Conservation (phyloP, 2,113 vertebrate genomes). For the Myotis yumanensis region DNA sequence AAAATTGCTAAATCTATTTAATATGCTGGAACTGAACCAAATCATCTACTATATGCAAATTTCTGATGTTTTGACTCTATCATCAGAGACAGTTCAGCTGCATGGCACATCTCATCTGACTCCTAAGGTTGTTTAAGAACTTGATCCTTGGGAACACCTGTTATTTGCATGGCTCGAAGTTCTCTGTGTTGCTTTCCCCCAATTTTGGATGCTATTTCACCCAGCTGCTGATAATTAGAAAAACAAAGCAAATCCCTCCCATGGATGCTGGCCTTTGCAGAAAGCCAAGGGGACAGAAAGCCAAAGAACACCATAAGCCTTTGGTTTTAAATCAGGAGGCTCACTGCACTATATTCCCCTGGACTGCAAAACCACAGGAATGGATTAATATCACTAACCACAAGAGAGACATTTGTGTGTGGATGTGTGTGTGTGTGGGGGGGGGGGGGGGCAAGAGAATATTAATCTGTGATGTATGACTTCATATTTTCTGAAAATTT, state of each 20-base stretch:
- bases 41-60: slow-evolving; percentile 29
- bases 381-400: slow-evolving; percentile 53
- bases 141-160: slow-evolving; percentile 62
- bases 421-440: not conserved
- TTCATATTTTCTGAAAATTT: slow-evolving; percentile 31
- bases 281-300: slow-evolving; percentile 49
- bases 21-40: not conserved
- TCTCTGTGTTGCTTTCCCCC: not conserved
- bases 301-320: slow-evolving; percentile 77
- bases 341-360: slow-evolving; percentile 59
- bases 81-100: not conserved
- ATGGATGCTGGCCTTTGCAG: slow-evolving; percentile 59
- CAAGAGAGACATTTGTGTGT: slow-evolving; percentile 30
- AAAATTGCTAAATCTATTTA: not conserved
- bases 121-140: slow-evolving; percentile 4
- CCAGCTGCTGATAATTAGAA: slow-evolving; percentile 80
- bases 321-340: slow-evolving; percentile 65
- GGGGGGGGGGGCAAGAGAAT: slow-evolving; percentile 26
- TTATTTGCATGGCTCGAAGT: not conserved
- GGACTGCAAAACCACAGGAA: slow-evolving; percentile 74
- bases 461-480: slow-evolving; percentile 61
- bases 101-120: not conserved
- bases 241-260: slow-evolving; percentile 81
- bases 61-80: not conserved
- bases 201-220: slow-evolving; percentile 64